phyloP scores from a whole-genome alignment of 1,140 invertebrate species.

The Varroa destructor region DNA sequence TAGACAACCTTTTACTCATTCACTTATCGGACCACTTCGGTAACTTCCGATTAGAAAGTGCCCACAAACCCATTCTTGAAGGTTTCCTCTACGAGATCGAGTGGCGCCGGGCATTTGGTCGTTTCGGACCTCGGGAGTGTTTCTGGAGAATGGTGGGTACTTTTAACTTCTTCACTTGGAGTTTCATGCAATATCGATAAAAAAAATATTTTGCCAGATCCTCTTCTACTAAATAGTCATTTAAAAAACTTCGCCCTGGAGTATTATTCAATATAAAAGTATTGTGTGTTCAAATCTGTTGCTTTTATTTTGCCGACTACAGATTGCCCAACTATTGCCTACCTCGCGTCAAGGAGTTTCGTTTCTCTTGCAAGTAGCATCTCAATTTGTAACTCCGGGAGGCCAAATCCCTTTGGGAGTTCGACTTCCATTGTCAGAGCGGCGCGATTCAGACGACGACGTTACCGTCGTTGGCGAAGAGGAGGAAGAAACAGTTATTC shows the following conservation, averaged over 20 bases:
- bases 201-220: too few relatives aligned
- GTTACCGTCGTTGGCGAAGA: neutral
- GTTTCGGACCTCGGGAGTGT: constrained; percentile 18
- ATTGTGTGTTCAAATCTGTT: neutral
- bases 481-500: constrained; percentile 18
- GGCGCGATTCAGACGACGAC: constrained; percentile 12
- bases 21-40: constrained; percentile 21
- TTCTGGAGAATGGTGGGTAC: constrained; percentile 18
- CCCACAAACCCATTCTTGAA: constrained; percentile 18
- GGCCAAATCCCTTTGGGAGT: constrained; percentile 16
- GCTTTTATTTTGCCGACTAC: neutral
- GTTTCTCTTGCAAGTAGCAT: constrained; percentile 8
- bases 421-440: neutral
- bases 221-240: too few relatives aligned
- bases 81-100: constrained; percentile 21
- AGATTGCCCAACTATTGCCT: constrained; percentile 19
- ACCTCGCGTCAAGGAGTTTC: neutral
- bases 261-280: too few relatives aligned
- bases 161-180: neutral
- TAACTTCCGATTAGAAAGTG: constrained; percentile 25
- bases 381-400: constrained; percentile 15
- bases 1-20: constrained; percentile 20
- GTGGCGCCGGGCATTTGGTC: constrained; percentile 20
- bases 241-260: too few relatives aligned
- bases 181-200: too few relatives aligned